phyloP scores from a whole-genome alignment of 2,888 invertebrate genomes.

The Megamerina dolium region DNA sequence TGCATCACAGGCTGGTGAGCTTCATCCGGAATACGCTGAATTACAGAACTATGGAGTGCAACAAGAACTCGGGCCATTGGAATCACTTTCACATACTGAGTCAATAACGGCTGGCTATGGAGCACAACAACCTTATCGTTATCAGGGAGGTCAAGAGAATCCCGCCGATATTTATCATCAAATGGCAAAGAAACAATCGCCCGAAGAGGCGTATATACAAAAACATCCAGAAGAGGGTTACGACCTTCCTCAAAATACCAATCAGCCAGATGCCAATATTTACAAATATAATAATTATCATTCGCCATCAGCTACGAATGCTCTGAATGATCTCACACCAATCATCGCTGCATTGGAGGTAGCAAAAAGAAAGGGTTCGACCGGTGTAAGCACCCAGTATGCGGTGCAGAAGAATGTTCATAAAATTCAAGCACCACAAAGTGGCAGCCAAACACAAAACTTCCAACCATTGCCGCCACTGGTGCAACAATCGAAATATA shows the following conservation, averaged over 20 bases:
- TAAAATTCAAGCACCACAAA: constrained; percentile 21
- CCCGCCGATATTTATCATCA: constrained; percentile 42
- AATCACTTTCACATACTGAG: constrained; percentile 44
- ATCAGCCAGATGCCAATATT: constrained; percentile 12
- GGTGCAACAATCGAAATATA: constrained; percentile 39
- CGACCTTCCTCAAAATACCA: constrained; percentile 22
- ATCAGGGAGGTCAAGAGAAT: constrained; percentile 19
- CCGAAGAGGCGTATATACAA: constrained; percentile 38
- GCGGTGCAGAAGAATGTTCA: constrained; percentile 40
- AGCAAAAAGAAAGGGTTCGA: constrained; percentile 30
- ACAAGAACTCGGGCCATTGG: constrained; percentile 36
- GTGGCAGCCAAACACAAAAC: neutral
- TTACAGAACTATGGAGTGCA: constrained; percentile 27
- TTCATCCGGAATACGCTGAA: constrained; percentile 31
- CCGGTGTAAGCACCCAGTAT: constrained; percentile 27
- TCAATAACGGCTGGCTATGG: constrained; percentile 46
- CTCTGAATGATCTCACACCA: constrained; percentile 35
- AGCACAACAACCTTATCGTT: constrained; percentile 19
- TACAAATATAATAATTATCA: constrained; percentile 38
- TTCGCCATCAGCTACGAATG: constrained; percentile 22
- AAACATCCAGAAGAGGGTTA: constrained; percentile 43
- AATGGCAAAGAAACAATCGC: constrained; percentile 39
- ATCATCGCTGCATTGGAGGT: constrained; percentile 43
- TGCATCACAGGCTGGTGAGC: constrained; percentile 11
- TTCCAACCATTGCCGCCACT: constrained; percentile 27